These are phyloP conservation scores for Ips nitidus DNA, from an alignment of 1,140 invertebrate genomes.

Conservation along the genomic window DNA sequence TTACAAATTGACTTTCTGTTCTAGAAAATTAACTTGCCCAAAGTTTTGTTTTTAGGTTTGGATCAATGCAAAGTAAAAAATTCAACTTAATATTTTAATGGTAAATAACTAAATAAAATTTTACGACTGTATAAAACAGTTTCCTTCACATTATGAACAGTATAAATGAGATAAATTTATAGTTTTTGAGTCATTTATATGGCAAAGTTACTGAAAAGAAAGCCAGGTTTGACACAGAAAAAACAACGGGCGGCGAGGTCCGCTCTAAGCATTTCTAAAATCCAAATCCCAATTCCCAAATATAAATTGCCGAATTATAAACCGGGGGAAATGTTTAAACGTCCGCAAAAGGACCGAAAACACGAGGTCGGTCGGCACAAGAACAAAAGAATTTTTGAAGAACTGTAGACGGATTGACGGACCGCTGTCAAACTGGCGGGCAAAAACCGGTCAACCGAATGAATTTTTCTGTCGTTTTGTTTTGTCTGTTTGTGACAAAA, in stretches of 20 bases:
- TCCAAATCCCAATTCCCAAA: slow-evolving; percentile 42
- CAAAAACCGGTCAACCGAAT: slow-evolving; percentile 40
- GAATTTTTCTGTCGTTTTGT: slow-evolving; percentile 35
- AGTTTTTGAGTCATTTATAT: too few relatives aligned
- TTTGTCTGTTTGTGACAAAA: slow-evolving; percentile 38
- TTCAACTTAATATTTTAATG: too few relatives aligned
- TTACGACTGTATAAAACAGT: too few relatives aligned
- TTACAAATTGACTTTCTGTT: too few relatives aligned
- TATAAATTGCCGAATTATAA: slow-evolving; percentile 48
- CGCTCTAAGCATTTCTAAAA: slow-evolving; percentile 46
- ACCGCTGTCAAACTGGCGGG: slow-evolving; percentile 42
- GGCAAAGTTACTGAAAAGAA: too few relatives aligned
- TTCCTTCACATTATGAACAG: too few relatives aligned
- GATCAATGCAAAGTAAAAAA: too few relatives aligned
- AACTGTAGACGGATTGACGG: slow-evolving; percentile 43
- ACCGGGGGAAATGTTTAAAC: slow-evolving; percentile 42
- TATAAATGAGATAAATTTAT: too few relatives aligned
- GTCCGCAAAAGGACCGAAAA: slow-evolving; percentile 40
- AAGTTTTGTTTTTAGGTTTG: too few relatives aligned
- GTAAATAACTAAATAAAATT: too few relatives aligned
- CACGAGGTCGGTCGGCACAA: slow-evolving; percentile 34
- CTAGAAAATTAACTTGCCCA: too few relatives aligned
- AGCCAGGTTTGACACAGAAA: too few relatives aligned
- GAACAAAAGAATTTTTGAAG: slow-evolving; percentile 45
- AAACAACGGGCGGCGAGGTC: neutral